Conservation (phyloP, 2,113 vertebrate species). For the Motacilla alba region DNA sequence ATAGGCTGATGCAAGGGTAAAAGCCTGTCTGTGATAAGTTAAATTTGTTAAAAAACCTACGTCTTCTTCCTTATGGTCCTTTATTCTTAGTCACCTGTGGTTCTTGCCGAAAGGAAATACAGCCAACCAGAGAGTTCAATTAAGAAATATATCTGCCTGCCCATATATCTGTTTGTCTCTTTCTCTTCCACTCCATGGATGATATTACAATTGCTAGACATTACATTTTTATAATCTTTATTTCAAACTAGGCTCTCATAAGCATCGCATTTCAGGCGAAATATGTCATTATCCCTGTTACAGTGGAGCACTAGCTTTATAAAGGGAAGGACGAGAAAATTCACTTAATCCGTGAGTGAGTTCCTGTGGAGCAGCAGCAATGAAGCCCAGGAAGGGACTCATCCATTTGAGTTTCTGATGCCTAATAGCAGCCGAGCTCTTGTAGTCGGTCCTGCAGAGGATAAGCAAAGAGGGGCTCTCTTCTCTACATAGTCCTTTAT, state of each 20-base stretch:
- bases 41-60: neutral
- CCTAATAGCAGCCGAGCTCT: neutral
- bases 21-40: neutral
- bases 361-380: conserved; percentile 27
- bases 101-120: neutral
- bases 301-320: neutral
- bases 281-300: conserved; percentile 25
- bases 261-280: neutral
- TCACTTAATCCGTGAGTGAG: neutral
- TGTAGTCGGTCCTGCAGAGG: neutral
- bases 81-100: neutral
- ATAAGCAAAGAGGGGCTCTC: neutral
- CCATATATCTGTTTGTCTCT: conserved; percentile 5
- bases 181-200: neutral
- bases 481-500: neutral
- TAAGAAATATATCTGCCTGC: neutral
- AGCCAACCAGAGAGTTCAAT: neutral
- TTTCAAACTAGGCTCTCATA: conserved; percentile 2
- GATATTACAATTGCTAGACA: neutral
- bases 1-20: neutral
- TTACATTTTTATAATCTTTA: neutral
- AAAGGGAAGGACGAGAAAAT: neutral
- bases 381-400: neutral
- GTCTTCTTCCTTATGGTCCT: neutral
- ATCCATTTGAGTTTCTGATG: neutral